Evolutionary conservation across 2,113 vertebrate genomes (phyloP).

Genomic region (Aegotheles bennettii): DNA sequence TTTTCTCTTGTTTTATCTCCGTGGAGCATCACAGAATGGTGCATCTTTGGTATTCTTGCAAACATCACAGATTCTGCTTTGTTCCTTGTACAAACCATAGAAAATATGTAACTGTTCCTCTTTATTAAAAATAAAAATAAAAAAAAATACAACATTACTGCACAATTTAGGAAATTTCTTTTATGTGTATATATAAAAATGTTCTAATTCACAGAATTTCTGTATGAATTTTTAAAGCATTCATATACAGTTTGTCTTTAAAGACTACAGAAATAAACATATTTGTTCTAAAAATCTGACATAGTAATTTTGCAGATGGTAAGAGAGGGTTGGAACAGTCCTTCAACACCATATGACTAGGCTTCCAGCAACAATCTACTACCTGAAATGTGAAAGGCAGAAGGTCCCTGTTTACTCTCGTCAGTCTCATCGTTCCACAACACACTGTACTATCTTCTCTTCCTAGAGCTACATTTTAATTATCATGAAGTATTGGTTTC

Average conservation of each 20-base stretch:
- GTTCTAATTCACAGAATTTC: not conserved
- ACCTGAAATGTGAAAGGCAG: not conserved
- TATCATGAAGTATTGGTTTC: not conserved
- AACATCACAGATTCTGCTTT: not conserved
- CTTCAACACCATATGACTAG: not conserved
- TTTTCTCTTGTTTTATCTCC: not conserved
- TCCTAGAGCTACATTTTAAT: not conserved
- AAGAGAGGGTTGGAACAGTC: too few species aligned
- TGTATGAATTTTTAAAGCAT: not conserved
- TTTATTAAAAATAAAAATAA: not conserved
- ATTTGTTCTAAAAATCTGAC: not conserved
- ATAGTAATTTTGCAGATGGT: too few species aligned
- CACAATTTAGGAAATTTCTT: not conserved
- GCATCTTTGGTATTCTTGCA: not conserved
- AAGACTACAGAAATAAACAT: not conserved
- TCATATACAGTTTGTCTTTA: not conserved
- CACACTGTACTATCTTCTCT: not conserved
- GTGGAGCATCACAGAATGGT: not conserved
- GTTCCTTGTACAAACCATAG: not conserved
- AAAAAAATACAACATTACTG: not conserved
- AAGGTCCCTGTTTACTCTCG: not conserved
- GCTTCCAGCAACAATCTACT: not conserved
- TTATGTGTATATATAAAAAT: not conserved
- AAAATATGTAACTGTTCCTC: not conserved
- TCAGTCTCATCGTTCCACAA: not conserved